Percentiles rank a stretch among this genome's conserved stretches.
These are phyloP conservation scores for Mythimna impura DNA, from an alignment of 2,888 invertebrate species.

Conservation along the genomic window DNA sequence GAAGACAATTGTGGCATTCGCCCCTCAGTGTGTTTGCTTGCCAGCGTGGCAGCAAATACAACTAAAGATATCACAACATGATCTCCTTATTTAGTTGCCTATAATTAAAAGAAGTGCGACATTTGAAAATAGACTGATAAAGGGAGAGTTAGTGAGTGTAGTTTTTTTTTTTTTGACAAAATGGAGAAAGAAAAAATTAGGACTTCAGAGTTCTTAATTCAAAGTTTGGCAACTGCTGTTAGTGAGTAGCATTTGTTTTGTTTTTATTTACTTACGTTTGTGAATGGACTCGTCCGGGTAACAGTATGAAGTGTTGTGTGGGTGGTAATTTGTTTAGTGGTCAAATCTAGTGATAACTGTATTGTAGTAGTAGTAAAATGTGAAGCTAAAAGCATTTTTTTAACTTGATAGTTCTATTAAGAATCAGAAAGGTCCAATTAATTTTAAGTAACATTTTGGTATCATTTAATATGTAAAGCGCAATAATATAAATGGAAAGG, in stretches of 20 bases:
- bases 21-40: conserved; percentile 49
- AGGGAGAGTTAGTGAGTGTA: conserved; percentile 8
- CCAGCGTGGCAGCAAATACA: conserved; percentile 61
- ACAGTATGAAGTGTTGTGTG: neutral
- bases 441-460: too few species aligned
- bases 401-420: neutral
- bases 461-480: too few species aligned
- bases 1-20: conserved; percentile 48
- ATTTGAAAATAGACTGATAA: conserved; percentile 25
- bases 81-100: conserved; percentile 51
- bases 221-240: conserved; percentile 72
- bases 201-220: conserved; percentile 74
- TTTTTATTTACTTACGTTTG: conserved; percentile 11
- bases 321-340: neutral
- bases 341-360: neutral
- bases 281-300: too few species aligned
- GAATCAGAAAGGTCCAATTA: neutral
- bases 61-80: conserved; percentile 35
- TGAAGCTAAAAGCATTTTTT: neutral
- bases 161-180: conserved; percentile 29
- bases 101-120: conserved; percentile 34
- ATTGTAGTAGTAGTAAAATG: neutral
- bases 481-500: neutral
- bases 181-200: conserved; percentile 72
- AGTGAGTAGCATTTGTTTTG: conserved; percentile 71